Evolutionary conservation across 2,888 invertebrate species (phyloP).

Genomic region (Sarcophaga rosellei): DNA sequence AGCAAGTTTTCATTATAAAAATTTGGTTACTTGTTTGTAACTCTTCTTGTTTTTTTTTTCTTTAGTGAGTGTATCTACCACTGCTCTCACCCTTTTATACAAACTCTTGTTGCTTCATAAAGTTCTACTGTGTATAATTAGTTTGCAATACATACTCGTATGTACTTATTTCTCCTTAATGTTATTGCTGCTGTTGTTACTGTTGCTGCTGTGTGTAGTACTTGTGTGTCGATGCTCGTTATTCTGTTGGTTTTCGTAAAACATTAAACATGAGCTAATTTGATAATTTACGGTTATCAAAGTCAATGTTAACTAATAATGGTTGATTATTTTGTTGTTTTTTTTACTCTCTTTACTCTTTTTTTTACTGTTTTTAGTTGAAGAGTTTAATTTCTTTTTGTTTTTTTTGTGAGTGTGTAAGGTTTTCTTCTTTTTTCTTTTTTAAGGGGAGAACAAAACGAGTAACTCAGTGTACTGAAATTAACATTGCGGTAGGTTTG

Average conservation of each 20-base stretch:
- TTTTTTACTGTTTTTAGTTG: slow-evolving; percentile 24
- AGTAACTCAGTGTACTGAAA: slow-evolving; percentile 32
- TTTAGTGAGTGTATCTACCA: too few species aligned
- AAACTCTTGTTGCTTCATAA: neutral
- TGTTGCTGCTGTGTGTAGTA: neutral
- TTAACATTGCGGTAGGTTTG: slow-evolving; percentile 66
- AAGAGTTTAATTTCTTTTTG: slow-evolving; percentile 3
- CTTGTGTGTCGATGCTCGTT: slow-evolving; percentile 9
- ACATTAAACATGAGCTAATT: slow-evolving; percentile 65
- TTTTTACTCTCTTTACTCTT: neutral
- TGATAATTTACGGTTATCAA: slow-evolving; percentile 71
- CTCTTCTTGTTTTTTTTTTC: neutral
- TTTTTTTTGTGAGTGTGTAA: too few species aligned
- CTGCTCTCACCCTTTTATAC: neutral
- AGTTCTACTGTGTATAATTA: slow-evolving; percentile 34
- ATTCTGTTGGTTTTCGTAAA: slow-evolving; percentile 1
- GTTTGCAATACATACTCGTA: slow-evolving; percentile 30
- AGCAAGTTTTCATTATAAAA: slow-evolving; percentile 21
- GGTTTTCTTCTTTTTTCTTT: neutral
- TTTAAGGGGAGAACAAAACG: slow-evolving; percentile 31
- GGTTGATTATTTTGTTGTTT: slow-evolving; percentile 3
- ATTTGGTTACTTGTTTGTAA: slow-evolving; percentile 6
- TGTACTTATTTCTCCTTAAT: neutral
- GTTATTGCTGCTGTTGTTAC: slow-evolving; percentile 4
- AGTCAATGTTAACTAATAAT: slow-evolving; percentile 63